Evolutionary conservation across 1,140 invertebrate genomes (phyloP).

Genomic region (Trachymyrmex cornetzi): DNA sequence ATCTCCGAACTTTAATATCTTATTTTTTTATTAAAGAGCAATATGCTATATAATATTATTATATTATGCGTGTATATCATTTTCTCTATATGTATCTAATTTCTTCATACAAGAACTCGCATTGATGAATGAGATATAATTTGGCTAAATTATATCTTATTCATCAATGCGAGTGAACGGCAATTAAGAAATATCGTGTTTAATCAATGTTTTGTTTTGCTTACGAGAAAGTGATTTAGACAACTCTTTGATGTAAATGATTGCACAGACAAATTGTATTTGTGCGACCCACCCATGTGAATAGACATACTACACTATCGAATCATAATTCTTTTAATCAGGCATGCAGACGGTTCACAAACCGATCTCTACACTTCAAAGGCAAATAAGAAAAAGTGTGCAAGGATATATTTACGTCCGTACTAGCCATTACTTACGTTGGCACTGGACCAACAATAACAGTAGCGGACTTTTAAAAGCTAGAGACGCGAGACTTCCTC

Average conservation of each 20-base stretch:
- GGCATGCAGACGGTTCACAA: not conserved
- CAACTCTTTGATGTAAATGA: constrained; percentile 19
- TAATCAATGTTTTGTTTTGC: constrained; percentile 19
- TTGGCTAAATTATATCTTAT: too few relatives aligned
- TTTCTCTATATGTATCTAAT: not conserved
- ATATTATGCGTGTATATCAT: not conserved
- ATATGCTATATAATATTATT: not conserved
- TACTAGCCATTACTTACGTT: constrained; percentile 69
- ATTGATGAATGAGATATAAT: constrained; percentile 1
- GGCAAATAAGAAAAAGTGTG: constrained; percentile 55
- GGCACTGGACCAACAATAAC: constrained; percentile 76
- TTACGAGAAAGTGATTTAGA: not conserved
- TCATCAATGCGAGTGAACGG: too few relatives aligned
- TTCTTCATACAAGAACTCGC: not conserved
- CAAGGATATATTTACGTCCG: constrained; percentile 70
- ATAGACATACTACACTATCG: constrained; percentile 6
- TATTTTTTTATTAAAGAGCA: not conserved
- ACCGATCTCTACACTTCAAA: constrained; percentile 48
- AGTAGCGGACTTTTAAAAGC: constrained; percentile 72
- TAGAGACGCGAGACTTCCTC: constrained; percentile 56
- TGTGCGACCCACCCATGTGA: not conserved
- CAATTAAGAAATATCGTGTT: not conserved
- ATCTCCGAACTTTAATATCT: constrained; percentile 1
- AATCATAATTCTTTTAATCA: constrained; percentile 24
- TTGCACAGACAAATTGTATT: not conserved